These are phyloP conservation scores for Xylocopa sonorina DNA, from an alignment of 1,140 invertebrate genomes.

Conservation along the genomic window DNA sequence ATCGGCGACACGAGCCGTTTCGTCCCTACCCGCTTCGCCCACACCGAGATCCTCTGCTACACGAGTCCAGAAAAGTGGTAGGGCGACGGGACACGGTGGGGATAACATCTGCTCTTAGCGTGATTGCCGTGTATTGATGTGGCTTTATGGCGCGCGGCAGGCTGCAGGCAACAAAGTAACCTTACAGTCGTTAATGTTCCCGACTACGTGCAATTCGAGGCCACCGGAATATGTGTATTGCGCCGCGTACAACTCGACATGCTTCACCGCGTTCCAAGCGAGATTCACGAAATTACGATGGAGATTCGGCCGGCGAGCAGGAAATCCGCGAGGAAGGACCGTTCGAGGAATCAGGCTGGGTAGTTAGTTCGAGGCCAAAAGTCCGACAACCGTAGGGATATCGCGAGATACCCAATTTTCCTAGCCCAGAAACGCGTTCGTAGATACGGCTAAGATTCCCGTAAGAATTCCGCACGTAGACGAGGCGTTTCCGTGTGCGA, in stretches of 20 bases:
- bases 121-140: conserved; percentile 80
- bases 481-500: not conserved
- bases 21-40: conserved; percentile 28
- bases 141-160: conserved; percentile 75
- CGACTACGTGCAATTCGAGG: conserved; percentile 55
- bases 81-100: conserved; percentile 60
- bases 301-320: not conserved
- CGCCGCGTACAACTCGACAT: conserved; percentile 15
- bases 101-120: conserved; percentile 80
- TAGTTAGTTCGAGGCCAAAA: not conserved
- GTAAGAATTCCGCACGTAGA: not conserved
- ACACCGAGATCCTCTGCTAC: conserved; percentile 37
- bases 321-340: not conserved
- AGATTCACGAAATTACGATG: not conserved
- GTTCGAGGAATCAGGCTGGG: not conserved
- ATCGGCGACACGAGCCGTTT: conserved; percentile 62
- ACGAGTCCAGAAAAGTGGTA: conserved; percentile 37
- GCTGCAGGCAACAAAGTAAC: conserved; percentile 71
- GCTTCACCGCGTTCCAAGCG: conserved; percentile 13
- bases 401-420: not conserved
- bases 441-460: not conserved
- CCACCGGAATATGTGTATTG: conserved; percentile 42
- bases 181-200: conserved; percentile 60
- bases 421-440: no score
- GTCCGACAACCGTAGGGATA: not conserved